These are phyloP conservation scores for Scolopax rusticola DNA, from an alignment of 2,797 vertebrate species.

Conservation along the genomic window DNA sequence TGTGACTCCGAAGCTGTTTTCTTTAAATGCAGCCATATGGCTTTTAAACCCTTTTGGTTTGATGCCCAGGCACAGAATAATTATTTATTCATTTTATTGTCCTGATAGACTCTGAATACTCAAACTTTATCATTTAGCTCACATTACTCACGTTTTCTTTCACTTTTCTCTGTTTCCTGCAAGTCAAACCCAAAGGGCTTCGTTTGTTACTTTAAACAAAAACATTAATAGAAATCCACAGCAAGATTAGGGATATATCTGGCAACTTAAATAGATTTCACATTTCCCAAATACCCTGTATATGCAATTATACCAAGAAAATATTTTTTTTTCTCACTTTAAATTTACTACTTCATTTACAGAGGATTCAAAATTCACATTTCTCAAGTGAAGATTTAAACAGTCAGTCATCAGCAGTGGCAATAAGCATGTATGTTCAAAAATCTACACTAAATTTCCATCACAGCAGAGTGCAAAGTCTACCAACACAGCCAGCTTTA, in stretches of 20 bases:
- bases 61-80: slow-evolving; percentile 16
- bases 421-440: background rate
- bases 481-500: background rate
- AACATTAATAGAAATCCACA: background rate
- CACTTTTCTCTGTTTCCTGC: background rate
- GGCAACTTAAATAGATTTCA: background rate
- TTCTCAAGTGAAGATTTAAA: background rate
- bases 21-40: slow-evolving; percentile 61
- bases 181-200: background rate
- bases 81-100: slow-evolving; percentile 28
- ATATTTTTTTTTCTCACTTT: background rate
- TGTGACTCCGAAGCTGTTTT: slow-evolving; percentile 43
- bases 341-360: background rate
- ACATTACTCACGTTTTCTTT: background rate
- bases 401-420: background rate
- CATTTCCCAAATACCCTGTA: background rate
- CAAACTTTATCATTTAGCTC: background rate
- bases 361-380: background rate
- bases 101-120: background rate
- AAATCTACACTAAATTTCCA: background rate
- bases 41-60: slow-evolving; percentile 49
- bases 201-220: background rate
- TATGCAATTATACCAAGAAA: background rate
- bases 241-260: background rate
- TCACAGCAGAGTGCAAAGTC: background rate